Conservation (phyloP, 2,113 vertebrate species). For the Hypomesus transpacificus region DNA sequence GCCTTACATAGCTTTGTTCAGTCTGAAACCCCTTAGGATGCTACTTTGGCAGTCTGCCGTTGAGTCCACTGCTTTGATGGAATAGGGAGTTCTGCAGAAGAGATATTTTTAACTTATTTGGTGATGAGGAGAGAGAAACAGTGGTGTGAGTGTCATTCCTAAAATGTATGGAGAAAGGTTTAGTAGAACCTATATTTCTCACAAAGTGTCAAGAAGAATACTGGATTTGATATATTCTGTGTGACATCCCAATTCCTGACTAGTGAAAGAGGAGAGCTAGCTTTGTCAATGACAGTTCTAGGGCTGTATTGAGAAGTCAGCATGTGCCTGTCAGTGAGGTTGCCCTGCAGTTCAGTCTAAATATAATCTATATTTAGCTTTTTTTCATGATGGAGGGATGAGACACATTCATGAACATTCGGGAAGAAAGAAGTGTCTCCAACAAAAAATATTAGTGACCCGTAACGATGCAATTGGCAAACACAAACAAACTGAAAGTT, state of each 20-base stretch:
- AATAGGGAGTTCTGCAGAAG: neutral
- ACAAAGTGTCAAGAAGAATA: no score
- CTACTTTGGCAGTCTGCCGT: neutral
- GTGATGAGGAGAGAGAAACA: no score
- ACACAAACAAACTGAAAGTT: no score
- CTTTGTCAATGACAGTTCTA: neutral
- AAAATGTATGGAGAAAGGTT: no score
- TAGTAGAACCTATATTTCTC: no score
- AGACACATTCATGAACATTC: neutral
- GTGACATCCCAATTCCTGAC: no score
- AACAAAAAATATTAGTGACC: no score
- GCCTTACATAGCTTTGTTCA: constrained; percentile 9
- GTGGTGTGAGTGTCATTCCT: no score
- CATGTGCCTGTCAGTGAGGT: neutral
- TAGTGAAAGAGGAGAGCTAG: neutral
- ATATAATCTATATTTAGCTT: neutral
- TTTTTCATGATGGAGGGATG: neutral
- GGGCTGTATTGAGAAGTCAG: neutral
- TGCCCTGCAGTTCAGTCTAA: neutral
- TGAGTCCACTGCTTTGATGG: neutral
- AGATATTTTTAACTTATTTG: neutral
- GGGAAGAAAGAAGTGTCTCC: neutral
- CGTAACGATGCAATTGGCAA: no score
- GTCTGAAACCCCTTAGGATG: constrained; percentile 5
- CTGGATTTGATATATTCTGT: no score